phyloP scores from a whole-genome alignment of 2,113 vertebrate species.

The Laterallus jamaicensis region DNA sequence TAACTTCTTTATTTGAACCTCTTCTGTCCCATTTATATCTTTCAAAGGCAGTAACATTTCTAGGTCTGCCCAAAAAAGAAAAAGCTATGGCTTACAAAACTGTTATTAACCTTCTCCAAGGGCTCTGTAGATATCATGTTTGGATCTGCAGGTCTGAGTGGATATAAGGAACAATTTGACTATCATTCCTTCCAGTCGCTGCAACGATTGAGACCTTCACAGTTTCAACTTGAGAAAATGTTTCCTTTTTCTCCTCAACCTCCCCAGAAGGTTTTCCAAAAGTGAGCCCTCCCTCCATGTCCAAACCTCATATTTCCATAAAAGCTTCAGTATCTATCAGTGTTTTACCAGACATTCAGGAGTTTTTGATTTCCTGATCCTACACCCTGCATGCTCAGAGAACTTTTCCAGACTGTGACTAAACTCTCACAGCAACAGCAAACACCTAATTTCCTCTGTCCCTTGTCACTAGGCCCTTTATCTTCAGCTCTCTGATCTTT shows the following conservation, averaged over 20 bases:
- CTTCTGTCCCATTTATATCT: background rate
- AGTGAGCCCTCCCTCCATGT: background rate
- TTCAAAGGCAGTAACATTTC: background rate
- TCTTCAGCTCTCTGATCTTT: background rate
- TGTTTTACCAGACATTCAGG: background rate
- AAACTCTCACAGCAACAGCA: background rate
- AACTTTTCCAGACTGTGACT: background rate
- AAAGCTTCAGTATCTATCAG: background rate
- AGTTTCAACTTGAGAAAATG: background rate
- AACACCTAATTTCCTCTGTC: background rate
- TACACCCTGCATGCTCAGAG: background rate
- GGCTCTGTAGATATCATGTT: background rate
- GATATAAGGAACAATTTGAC: background rate
- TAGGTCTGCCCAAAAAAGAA: background rate
- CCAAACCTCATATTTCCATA: background rate
- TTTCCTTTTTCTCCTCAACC: background rate
- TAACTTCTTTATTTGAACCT: background rate
- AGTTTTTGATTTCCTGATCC: background rate
- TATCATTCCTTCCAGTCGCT: background rate
- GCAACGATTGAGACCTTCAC: background rate
- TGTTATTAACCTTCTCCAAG: background rate
- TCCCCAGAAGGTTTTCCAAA: background rate
- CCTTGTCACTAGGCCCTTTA: background rate
- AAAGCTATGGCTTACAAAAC: background rate
- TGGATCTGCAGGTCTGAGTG: background rate